Conservation (phyloP, 1,140 invertebrate species). For the Caenorhabditis remanei region DNA sequence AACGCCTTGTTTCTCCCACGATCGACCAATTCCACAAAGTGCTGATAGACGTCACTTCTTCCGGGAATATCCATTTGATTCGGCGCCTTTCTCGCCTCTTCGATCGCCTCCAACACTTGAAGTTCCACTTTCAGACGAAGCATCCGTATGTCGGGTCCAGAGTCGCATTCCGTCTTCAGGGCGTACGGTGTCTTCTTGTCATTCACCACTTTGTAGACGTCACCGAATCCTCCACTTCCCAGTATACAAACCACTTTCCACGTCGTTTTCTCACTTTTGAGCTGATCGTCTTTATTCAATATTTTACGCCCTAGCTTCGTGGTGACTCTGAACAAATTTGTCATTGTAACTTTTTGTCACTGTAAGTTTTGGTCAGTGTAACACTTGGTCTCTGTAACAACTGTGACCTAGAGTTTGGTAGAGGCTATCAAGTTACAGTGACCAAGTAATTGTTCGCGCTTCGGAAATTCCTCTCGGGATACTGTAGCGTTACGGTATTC, state of each 20-base stretch:
- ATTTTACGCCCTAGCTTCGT: background rate
- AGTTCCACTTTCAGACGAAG: slow-evolving; percentile 36
- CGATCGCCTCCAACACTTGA: slow-evolving; percentile 14
- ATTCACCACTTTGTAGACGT: slow-evolving; percentile 29
- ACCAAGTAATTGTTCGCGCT: no score
- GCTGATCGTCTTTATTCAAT: background rate
- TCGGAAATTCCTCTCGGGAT: no score
- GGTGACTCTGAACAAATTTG: slow-evolving; percentile 3
- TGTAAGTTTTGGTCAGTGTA: no score
- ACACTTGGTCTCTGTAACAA: no score
- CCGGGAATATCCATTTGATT: background rate
- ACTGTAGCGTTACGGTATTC: no score
- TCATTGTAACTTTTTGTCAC: background rate
- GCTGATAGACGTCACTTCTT: background rate
- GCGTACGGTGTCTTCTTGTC: background rate
- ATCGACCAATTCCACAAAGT: background rate
- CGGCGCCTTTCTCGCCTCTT: background rate
- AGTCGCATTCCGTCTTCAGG: slow-evolving; percentile 3
- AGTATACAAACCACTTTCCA: background rate
- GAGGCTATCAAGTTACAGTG: no score
- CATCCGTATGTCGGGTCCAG: slow-evolving; percentile 1
- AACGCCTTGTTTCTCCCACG: no score
- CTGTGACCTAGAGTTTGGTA: no score
- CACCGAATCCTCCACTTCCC: slow-evolving; percentile 30
- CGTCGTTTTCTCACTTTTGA: background rate